Evolutionary conservation across 2,797 vertebrate species (phyloP), one percentile per base, ranked within the genome.

Genomic region (Vireo griseus): DNA sequence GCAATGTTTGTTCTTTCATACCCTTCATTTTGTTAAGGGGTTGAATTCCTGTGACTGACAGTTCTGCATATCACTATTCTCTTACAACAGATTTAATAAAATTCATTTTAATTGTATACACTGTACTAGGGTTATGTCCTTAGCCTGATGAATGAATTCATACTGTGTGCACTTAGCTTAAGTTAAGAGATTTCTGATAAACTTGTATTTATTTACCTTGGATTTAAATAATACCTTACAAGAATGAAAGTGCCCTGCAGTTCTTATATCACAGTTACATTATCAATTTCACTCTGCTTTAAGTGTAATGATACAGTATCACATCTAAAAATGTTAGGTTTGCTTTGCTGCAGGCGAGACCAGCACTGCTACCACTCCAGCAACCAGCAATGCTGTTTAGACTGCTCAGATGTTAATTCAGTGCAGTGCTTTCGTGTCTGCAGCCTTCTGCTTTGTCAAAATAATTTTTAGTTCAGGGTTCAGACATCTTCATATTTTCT

Each of bases 401-500:
- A 25, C 74, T 78, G 40, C 55, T 80, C 58, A 77, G 39, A n/a
- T 86, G 47, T 77, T 88, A 82, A 75, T 75, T 79, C 71, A 52
- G 11, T 57, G 42, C 39, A 78, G 12, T 71, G 29, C 31, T 15
- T 86, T 90, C 1, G 0, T 80, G 26, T 81, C 62, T 95, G 57
- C 58, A 91, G n/a, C 42, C n/a, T 81, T 86, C 47, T 78, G 16
- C 74, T 88, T 40, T 83, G 44, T 86, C 58, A 94, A 91, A 94
- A 75, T 58, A 80, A 44, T 37, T 88, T 86, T 55, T 55, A 58
- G 33, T 55, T 80, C 39, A 75, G 40, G 37, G 90, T 66, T 94
- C 44, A 75, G 58, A 72, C 78, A 37, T 79, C 72, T 51, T 51
- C 0, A 1, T 35, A 8, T 86, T 87, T 86, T 44, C 50, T 77